Conservation (phyloP, 2,113 vertebrate genomes). For the Takifugu flavidus region DNA sequence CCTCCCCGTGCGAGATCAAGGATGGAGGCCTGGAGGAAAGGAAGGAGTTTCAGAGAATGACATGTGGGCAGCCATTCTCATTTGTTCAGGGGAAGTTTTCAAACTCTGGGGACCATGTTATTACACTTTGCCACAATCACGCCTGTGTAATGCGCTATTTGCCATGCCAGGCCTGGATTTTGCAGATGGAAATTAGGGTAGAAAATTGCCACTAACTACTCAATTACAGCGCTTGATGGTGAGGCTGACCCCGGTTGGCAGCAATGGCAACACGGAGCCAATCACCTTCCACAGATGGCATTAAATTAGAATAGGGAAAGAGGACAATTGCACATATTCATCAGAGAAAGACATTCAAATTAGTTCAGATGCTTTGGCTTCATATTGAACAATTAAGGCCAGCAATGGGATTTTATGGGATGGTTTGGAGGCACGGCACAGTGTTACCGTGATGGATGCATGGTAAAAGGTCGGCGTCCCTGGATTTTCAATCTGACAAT, state of each 20-base stretch:
- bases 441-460: slow-evolving; percentile 55
- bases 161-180: slow-evolving; percentile 77
- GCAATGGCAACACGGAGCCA: slow-evolving; percentile 78
- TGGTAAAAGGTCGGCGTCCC: slow-evolving; percentile 54
- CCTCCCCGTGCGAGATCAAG: slow-evolving; percentile 32
- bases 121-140: slow-evolving; percentile 75
- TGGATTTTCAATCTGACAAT: slow-evolving; percentile 75
- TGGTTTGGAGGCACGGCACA: slow-evolving; percentile 71
- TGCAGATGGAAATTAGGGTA: slow-evolving; percentile 80
- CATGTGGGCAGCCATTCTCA: slow-evolving; percentile 65
- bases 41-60: slow-evolving; percentile 50
- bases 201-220: slow-evolving; percentile 84
- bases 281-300: slow-evolving; percentile 77
- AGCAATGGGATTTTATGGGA: slow-evolving; percentile 75
- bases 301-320: slow-evolving; percentile 78
- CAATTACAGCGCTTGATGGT: slow-evolving; percentile 82
- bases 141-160: slow-evolving; percentile 80
- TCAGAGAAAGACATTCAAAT: slow-evolving; percentile 79
- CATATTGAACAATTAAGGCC: slow-evolving; percentile 82
- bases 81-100: slow-evolving; percentile 79
- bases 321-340: slow-evolving; percentile 80
- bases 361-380: slow-evolving; percentile 77
- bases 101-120: slow-evolving; percentile 79
- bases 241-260: slow-evolving; percentile 78
- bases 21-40: slow-evolving; percentile 16